Evolutionary conservation across 2,797 vertebrate genomes (phyloP), one percentile per base, ranked within the genome.

Genomic region (Ptychobarbus kaznakovi): DNA sequence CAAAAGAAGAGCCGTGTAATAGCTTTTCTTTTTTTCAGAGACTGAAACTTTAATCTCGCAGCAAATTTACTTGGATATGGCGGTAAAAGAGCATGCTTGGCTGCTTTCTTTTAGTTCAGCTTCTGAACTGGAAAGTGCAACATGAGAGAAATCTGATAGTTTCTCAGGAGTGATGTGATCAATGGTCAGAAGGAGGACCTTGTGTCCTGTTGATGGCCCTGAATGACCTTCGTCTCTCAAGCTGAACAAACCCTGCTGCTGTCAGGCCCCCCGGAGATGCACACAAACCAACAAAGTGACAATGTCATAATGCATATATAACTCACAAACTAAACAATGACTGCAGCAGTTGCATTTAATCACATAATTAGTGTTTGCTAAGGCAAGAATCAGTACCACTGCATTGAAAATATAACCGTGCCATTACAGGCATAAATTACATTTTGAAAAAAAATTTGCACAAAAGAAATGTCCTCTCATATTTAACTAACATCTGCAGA

Each of bases 31-130:
- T 79, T 88, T 68, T 81, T 51, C 83, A n/a, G 68, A 87, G 86
- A 82, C 85, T 79, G 89, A 92, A 92, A 88, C 89, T 92, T 92
- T 92, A 86, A 91, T 94, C 91, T 92, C 56, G 49, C 84, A 90
- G 86, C 75, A 90, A 89, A 92, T 93, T 94, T 95, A 90, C 92
- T 94, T 93, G 92, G 85, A 91, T 91, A 90, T 91, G 91, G 89
- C 90, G 88, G 89, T 85, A 93, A 89, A 90, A 90, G 74, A 80
- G 86, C 90, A 92, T 0, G 92, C 92, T 93, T 92, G 93, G 92
- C 91, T 92, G 92, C 87, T 88, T 94, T 92, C 88, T 89, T 92
- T 95, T 93, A 92, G 92, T 92, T 90, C 90, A 88, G 92, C 91
- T 93, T 91, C 87, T 93, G 93, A 91, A 90, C 90, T 93, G 92